These are phyloP conservation scores for Lasiurus cinereus DNA, from an alignment of 2,113 vertebrate genomes.

Conservation along the genomic window DNA sequence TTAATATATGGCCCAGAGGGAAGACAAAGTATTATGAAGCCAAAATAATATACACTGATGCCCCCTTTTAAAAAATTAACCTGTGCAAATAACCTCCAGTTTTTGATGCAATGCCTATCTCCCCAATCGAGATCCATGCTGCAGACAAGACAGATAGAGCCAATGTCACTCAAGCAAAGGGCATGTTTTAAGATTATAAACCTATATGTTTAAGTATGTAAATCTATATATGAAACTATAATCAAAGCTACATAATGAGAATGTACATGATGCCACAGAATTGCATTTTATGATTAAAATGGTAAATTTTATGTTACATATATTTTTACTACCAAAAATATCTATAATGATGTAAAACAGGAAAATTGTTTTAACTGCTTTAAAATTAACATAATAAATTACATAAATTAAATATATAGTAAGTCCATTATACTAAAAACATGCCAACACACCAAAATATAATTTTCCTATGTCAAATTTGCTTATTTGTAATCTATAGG, in stretches of 20 bases:
- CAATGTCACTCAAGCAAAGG: background rate
- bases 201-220: background rate
- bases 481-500: background rate
- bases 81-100: background rate
- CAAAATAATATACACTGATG: background rate
- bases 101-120: background rate
- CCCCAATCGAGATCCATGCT: background rate
- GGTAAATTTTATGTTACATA: background rate
- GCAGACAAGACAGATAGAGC: background rate
- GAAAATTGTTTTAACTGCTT: conserved; percentile 47
- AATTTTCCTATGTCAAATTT: conserved; percentile 10
- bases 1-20: background rate
- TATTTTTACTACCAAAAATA: conserved; percentile 46
- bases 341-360: background rate
- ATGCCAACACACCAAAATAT: conserved; percentile 2
- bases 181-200: background rate
- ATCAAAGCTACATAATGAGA: background rate
- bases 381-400: conserved; percentile 46
- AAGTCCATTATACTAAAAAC: background rate
- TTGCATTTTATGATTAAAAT: background rate
- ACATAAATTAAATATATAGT: conserved; percentile 18
- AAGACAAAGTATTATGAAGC: background rate
- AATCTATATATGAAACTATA: background rate
- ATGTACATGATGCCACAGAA: background rate
- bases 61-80: background rate